Base-by-base conservation (phyloP, 2,113 vertebrate species). In the Ploceus nigricollis region DNA sequence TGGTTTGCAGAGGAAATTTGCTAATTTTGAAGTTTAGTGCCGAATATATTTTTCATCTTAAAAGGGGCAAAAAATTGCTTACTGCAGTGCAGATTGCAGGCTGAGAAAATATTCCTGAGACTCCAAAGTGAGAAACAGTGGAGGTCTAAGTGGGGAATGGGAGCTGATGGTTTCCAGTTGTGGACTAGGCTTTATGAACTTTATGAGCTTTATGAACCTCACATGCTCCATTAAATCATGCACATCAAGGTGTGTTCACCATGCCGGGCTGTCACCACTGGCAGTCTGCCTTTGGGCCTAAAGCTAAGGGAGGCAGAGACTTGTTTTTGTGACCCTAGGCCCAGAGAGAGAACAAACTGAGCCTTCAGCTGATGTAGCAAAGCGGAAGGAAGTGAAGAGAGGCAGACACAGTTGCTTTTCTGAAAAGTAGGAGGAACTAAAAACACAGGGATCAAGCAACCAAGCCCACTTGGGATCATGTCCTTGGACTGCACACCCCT, bases 231-330 rank as follows among this genome's bases (percentile, higher is more conserved):
- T 35, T 37, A 37, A 82, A 53, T 69, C 31, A n/a, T 11, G 37
- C 4, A 51, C 27, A 45, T 42, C 40, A 35, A 25, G 4, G 4
- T 31, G n/a, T 77, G 10, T 33, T 86, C 17, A 6, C 19, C 13
- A 18, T 0, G 0, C 2, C 1, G 1, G 21, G 14, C 24, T 25
- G 42, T 37, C 57, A 80, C 7, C 11, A 11, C 39, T 54, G 21
- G 5, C 45, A 77, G 23, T 6, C 37, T 75, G 39, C 17, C 45
- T 51, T 28, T 61, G 19, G 7, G 7, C 15, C 30, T 30, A 70
- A 83, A 77, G 8, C 21, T 60, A 28, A 28, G 20, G 6, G 4
- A 69, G 21, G 11, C 14, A 87, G 50, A 91, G 9, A 5, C 7
- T 40, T 72, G 11, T 15, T 28, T 40, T 31, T 30, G 18, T 21